Evolutionary conservation across 53 echinoderm and acorn worm genomes (phyloP).

Genomic region (Echinometra lucunter): DNA sequence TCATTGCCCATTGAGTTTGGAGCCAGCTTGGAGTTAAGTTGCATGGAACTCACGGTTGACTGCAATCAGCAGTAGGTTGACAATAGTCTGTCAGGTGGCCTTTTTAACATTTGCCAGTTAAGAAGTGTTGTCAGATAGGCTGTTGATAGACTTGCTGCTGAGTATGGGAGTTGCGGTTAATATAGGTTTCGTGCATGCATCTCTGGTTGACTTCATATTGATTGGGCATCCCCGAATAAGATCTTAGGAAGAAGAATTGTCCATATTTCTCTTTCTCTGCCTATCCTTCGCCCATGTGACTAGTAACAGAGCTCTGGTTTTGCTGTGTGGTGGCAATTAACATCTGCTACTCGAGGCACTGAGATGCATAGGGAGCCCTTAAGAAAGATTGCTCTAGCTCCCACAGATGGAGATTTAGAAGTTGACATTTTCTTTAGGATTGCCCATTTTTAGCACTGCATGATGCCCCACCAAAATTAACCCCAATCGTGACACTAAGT

Average conservation of each 20-base stretch:
- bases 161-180: conserved; percentile 5
- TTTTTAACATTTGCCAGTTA: neutral
- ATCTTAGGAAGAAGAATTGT: neutral
- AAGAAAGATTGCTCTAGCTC: too few species aligned
- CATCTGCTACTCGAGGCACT: too few species aligned
- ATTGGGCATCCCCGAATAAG: neutral
- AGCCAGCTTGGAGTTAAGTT: neutral
- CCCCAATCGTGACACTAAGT: neutral
- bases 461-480: neutral
- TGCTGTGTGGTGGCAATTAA: too few species aligned
- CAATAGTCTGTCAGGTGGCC: neutral
- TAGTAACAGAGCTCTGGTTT: too few species aligned
- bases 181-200: neutral
- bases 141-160: neutral
- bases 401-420: too few species aligned
- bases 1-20: too few species aligned
- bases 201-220: neutral
- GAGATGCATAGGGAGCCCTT: too few species aligned
- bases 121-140: neutral
- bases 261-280: neutral
- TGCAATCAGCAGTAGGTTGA: neutral
- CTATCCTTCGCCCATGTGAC: too few species aligned
- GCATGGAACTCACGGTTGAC: neutral
- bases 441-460: too few species aligned
- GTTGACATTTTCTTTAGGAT: neutral